Base-by-base conservation (phyloP, 2,888 invertebrate genomes). In the Acronicta aceris region DNA sequence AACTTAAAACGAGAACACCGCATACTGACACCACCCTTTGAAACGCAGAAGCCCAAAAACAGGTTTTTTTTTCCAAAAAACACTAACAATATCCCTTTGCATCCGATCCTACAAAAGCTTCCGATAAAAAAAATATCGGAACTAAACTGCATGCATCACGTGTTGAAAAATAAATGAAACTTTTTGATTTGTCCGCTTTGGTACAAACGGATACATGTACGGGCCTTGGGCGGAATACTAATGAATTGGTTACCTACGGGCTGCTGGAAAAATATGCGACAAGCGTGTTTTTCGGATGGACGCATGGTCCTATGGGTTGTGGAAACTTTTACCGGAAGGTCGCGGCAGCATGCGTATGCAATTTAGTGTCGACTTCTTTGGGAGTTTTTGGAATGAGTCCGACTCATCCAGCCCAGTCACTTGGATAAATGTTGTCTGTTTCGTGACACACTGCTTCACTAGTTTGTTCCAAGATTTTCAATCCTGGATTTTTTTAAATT, bases 231-330 rank as follows among this genome's bases (percentile, higher is more conserved):
- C 72, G 61, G 87, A 84, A 86, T 87, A 84, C 83, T 86, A 87
- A 87, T 86, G 86, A 86, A 86, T 83, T 82, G 82, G 83, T 78
- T 76, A 80, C 79, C 75, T 74, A 61, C 66, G 43, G 74, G 72
- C 66, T 71, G 59, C 62, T 54, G 74, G 73, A 70, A 67, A 76
- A 76, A 68, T 67, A 71, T 63, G 57, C 48, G 68, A 47, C 67
- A 71, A 71, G 72, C 67, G 67, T 63, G 72, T 53, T 54, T 16
- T 41, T n/a, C 52, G 67, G 72, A 56, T 49, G 63, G 48, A 63
- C 59, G 41, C 70, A 70, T 71, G 62, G 70, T 66, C 48, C 47
- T 46, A 36, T 9, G 38, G 25, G 30, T 53, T 56, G 30, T 30
- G 48, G 13, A 38, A 21, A 15, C 8, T 50, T 54, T 58, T 16